Evolutionary conservation across 2,113 vertebrate species (phyloP).

Genomic region (Platichthys flesus): DNA sequence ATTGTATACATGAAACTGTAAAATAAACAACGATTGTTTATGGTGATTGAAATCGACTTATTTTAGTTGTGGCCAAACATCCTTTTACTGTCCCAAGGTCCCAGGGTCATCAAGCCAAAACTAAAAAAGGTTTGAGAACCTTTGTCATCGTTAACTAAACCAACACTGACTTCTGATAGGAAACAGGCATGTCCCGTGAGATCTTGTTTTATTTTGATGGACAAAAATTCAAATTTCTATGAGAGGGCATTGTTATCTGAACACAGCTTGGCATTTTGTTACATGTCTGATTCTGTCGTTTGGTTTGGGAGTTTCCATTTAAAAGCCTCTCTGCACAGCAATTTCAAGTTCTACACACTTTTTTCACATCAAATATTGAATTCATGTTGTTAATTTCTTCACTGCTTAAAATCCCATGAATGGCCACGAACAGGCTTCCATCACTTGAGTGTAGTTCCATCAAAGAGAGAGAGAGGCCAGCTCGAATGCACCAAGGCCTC

Average conservation of each 20-base stretch:
- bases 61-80: too few relatives aligned
- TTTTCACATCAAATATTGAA: constrained; percentile 22
- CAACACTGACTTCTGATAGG: too few relatives aligned
- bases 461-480: constrained; percentile 63
- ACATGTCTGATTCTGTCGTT: too few relatives aligned
- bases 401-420: constrained; percentile 46
- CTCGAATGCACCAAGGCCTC: constrained; percentile 66
- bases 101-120: too few relatives aligned
- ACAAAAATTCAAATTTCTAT: not conserved
- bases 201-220: not conserved
- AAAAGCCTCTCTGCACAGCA: not conserved
- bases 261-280: not conserved
- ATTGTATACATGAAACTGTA: not conserved
- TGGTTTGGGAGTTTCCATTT: not conserved
- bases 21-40: too few relatives aligned
- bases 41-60: too few relatives aligned
- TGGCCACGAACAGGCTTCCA: constrained; percentile 53
- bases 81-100: too few relatives aligned
- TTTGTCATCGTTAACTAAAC: too few relatives aligned
- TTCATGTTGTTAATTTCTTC: constrained; percentile 59
- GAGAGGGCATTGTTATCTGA: not conserved
- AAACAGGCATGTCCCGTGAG: not conserved
- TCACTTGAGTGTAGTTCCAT: constrained; percentile 66
- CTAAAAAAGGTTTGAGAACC: too few relatives aligned
- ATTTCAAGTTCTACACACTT: not conserved